Evolutionary conservation across 2,888 invertebrate genomes (phyloP).

Genomic region (Ypsolopha scabrella): DNA sequence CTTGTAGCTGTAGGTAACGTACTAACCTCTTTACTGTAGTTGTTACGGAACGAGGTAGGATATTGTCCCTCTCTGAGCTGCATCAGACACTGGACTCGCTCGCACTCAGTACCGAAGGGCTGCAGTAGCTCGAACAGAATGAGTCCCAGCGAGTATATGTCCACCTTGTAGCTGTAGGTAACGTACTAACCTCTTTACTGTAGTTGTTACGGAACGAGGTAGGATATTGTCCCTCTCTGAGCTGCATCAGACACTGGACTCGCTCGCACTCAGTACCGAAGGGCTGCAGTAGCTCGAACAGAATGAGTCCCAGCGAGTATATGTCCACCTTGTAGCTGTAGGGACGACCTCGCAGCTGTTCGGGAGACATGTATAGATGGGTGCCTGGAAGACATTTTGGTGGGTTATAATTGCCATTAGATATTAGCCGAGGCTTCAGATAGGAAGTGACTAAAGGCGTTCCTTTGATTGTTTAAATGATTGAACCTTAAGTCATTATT

Average conservation of each 20-base stretch:
- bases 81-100: constrained; percentile 78
- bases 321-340: constrained; percentile 96
- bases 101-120: constrained; percentile 92
- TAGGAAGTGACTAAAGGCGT: no score
- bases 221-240: constrained; percentile 79
- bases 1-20: constrained; percentile 80
- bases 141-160: constrained; percentile 94
- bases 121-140: constrained; percentile 93
- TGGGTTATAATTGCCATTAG: no score
- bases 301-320: constrained; percentile 92
- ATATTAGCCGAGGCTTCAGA: no score
- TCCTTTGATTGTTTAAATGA: no score
- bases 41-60: constrained; percentile 74
- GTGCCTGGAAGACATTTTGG: constrained; percentile 73
- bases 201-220: constrained; percentile 72
- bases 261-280: constrained; percentile 95
- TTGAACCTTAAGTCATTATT: no score
- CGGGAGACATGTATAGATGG: constrained; percentile 97
- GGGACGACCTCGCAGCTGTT: constrained; percentile 81
- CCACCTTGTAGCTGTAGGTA: constrained; percentile 89
- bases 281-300: constrained; percentile 92
- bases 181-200: constrained; percentile 74
- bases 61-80: constrained; percentile 75
- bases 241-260: constrained; percentile 72
- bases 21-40: constrained; percentile 78